Evolutionary conservation across 2,113 vertebrate genomes (phyloP).

Genomic region (Gulo gulo): DNA sequence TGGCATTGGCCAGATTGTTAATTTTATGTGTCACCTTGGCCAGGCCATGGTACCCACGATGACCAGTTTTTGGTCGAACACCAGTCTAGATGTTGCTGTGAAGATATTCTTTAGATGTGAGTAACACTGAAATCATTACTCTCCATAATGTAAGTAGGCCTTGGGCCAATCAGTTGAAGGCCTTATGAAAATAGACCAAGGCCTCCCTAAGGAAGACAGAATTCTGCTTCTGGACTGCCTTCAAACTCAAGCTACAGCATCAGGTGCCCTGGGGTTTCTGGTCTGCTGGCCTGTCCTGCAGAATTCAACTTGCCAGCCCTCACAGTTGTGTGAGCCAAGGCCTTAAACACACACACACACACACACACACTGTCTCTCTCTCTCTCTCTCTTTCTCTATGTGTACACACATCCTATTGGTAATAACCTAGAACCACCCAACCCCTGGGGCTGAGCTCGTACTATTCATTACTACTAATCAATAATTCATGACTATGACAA

Average conservation of each 20-base stretch:
- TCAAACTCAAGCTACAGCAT: not conserved
- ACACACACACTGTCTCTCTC: not conserved
- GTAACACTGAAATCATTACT: not conserved
- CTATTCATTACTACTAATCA: not conserved
- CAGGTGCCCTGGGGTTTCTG: not conserved
- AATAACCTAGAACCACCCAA: not conserved
- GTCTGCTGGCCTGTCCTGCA: not conserved
- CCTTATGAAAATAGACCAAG: not conserved
- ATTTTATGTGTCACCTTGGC: not conserved
- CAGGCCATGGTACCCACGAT: not conserved
- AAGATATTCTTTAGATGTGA: not conserved
- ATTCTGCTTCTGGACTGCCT: not conserved
- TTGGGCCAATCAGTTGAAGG: not conserved
- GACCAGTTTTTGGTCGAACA: not conserved
- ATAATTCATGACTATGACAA: not conserved
- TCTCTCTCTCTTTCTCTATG: not conserved
- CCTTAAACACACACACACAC: not conserved
- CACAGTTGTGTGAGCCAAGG: not conserved
- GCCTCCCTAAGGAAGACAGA: not conserved
- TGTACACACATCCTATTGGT: too few relatives aligned
- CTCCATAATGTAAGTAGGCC: not conserved
- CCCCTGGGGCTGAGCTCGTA: not conserved
- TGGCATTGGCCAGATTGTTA: not conserved
- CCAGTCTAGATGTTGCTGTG: not conserved
- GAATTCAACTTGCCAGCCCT: not conserved